Evolutionary conservation across 2,113 vertebrate species (phyloP).

Genomic region (Mungos mungo): DNA sequence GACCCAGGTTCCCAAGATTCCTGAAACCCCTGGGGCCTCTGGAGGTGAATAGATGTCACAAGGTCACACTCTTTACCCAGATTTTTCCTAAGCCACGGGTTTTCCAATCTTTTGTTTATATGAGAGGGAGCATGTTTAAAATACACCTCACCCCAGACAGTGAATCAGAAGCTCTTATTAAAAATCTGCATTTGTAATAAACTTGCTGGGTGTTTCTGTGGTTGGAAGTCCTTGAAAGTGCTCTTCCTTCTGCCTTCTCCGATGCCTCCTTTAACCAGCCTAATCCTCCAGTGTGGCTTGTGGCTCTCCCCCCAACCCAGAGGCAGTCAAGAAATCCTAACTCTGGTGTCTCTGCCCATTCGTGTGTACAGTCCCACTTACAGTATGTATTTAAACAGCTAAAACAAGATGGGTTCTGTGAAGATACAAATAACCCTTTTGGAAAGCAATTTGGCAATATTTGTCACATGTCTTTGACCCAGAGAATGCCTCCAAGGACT

Average conservation of each 20-base stretch:
- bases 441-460: conserved; percentile 6
- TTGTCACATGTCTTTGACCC: conserved; percentile 27
- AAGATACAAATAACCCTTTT: conserved; percentile 33
- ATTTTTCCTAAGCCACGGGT: background rate
- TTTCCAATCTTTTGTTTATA: conserved; percentile 10
- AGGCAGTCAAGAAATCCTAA: background rate
- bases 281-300: background rate
- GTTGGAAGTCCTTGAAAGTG: background rate
- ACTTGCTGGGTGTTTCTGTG: background rate
- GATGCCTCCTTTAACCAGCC: background rate
- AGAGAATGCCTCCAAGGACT: background rate
- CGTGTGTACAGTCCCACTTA: background rate
- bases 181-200: conserved; percentile 24
- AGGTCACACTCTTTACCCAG: background rate
- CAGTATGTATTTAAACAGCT: background rate
- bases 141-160: background rate
- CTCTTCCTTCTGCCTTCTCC: background rate
- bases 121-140: conserved; percentile 50
- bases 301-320: background rate
- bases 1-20: background rate
- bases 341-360: background rate
- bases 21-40: background rate
- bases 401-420: conserved; percentile 35
- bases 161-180: conserved; percentile 40
- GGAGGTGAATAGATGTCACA: background rate